Evolutionary conservation across 2,888 invertebrate species (phyloP).

Genomic region (Iphiclides podalirius): DNA sequence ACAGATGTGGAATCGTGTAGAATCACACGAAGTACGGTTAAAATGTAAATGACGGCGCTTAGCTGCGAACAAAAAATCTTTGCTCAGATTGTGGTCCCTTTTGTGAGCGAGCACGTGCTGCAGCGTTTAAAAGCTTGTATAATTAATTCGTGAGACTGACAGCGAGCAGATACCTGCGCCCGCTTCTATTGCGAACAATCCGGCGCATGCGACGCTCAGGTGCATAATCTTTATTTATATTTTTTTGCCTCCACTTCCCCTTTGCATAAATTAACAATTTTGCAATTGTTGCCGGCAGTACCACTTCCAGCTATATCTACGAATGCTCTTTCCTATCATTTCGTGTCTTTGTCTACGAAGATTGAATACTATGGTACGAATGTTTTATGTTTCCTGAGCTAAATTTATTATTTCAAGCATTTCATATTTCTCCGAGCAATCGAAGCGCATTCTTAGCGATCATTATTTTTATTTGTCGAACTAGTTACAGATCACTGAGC

Average conservation of each 20-base stretch:
- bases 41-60: conserved; percentile 46
- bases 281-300: conserved; percentile 43
- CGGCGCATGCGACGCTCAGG: conserved; percentile 66
- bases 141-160: conserved; percentile 67
- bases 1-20: conserved; percentile 17
- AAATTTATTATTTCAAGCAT: neutral
- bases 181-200: conserved; percentile 50
- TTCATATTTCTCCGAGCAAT: conserved; percentile 27
- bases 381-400: neutral
- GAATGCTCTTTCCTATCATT: neutral
- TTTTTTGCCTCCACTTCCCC: conserved; percentile 70
- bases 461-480: conserved; percentile 57
- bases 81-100: conserved; percentile 40
- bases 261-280: conserved; percentile 76
- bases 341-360: neutral
- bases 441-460: conserved; percentile 30
- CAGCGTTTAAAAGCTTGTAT: conserved; percentile 47
- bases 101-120: conserved; percentile 51
- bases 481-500: conserved; percentile 71
- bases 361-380: neutral
- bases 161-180: conserved; percentile 51
- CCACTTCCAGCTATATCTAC: conserved; percentile 1
- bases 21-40: conserved; percentile 23
- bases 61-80: conserved; percentile 37
- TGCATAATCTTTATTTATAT: conserved; percentile 74